Evolutionary conservation across 2,113 vertebrate species (phyloP), one percentile per base, ranked within the genome.

Genomic region (Arothron firmamentum): DNA sequence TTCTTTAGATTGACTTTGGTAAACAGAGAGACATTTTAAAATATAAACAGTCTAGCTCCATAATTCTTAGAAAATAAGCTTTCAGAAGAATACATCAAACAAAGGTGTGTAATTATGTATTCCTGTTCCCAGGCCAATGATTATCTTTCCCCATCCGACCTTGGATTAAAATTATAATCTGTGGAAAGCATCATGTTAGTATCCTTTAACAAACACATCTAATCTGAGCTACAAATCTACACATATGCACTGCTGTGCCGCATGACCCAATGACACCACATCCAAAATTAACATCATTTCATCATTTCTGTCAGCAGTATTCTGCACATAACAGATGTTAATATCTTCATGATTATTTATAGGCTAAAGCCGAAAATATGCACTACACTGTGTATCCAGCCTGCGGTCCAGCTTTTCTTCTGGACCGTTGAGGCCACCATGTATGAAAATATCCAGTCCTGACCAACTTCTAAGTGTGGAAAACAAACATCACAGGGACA

Each of bases 121-220:
- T 66, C 46, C 15, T 15, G 28, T n/a, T 17, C 60, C 46, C 43
- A 45, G 51, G 7, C 25, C 58, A 56, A 43, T 9, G 20, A 41
- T 63, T 51, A 21, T 50, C 45, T 43, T 42, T 64, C 19, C 55
- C 42, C 56, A 67, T 56, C 52, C 62, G 59, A 69, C 62, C 56
- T 75, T 74, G 78, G 86, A 87, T 86, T 84, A 77, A 3, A 75
- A 7, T 78, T 69, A 83, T 87, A 89, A 87, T 79, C 85, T 81
- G 76, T 59, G 60, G 51, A 59, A 42, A 50, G 79, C 59, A 57
- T 42, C 25, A 34, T 62, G 74, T 83, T 64, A 81, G 65, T 72
- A 80, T 78, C 62, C 71, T 75, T 70, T 52, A 45, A 72, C 53
- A 47, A 57, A 71, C 60, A 80, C 43, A 56, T 41, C 56, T 76